Conservation (phyloP, 2,888 invertebrate species). For the Megamerina dolium region DNA sequence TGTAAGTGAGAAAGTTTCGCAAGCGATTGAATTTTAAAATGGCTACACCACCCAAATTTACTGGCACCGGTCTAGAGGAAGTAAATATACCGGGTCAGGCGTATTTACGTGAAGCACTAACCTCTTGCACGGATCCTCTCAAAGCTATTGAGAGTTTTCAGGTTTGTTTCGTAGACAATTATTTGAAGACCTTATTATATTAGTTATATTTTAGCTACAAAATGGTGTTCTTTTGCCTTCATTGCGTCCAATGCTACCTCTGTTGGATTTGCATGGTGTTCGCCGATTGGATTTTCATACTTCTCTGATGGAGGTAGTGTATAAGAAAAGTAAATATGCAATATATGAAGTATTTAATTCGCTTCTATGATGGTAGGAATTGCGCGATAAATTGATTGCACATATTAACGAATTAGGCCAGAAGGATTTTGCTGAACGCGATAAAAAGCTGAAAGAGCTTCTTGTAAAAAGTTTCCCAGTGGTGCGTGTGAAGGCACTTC, state of each 20-base stretch:
- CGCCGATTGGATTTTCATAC: slow-evolving; percentile 90
- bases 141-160: slow-evolving; percentile 99
- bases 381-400: slow-evolving; percentile 65
- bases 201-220: slow-evolving; percentile 58
- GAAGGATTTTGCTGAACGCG: slow-evolving; percentile 51
- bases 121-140: slow-evolving; percentile 91
- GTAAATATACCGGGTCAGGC: slow-evolving; percentile 81
- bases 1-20: no score
- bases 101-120: slow-evolving; percentile 83
- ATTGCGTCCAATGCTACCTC: slow-evolving; percentile 85
- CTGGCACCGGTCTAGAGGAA: slow-evolving; percentile 68
- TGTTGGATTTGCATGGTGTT: slow-evolving; percentile 91
- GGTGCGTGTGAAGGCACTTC: slow-evolving; percentile 80
- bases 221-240: slow-evolving; percentile 91
- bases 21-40: slow-evolving; percentile 30
- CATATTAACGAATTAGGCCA: slow-evolving; percentile 78
- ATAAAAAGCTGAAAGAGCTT: slow-evolving; percentile 82
- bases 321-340: not conserved
- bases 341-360: not conserved
- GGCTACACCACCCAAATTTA: slow-evolving; percentile 43
- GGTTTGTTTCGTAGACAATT: slow-evolving; percentile 50
- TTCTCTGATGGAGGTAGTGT: slow-evolving; percentile 68
- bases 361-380: slow-evolving; percentile 44
- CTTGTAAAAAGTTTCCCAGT: slow-evolving; percentile 90
- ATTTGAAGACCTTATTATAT: no score